These are phyloP conservation scores for Rhyzopertha dominica DNA, from an alignment of 1,140 invertebrate species.

Conservation along the genomic window DNA sequence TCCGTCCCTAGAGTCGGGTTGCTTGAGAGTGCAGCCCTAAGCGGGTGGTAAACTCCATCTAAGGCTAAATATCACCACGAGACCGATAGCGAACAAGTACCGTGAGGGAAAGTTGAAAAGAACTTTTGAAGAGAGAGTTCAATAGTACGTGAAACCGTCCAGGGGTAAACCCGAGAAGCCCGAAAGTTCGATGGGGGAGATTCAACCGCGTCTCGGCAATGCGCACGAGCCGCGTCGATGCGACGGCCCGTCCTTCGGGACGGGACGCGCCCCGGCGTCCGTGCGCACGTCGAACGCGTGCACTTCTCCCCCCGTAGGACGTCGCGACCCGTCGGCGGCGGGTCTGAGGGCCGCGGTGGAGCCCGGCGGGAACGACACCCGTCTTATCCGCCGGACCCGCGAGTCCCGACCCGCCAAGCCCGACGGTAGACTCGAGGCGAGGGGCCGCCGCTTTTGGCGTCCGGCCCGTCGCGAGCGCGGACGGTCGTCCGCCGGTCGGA, in stretches of 20 bases:
- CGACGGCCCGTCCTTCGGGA: constrained; percentile 27
- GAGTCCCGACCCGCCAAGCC: constrained; percentile 25
- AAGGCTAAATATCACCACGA: constrained; percentile 80
- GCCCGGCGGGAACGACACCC: constrained; percentile 27
- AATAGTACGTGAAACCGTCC: constrained; percentile 76
- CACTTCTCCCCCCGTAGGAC: constrained; percentile 51
- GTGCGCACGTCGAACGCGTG: constrained; percentile 45
- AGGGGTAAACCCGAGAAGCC: constrained; percentile 55
- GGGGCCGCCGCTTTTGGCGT: constrained; percentile 32
- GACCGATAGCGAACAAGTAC: constrained; percentile 88
- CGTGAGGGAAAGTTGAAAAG: constrained; percentile 84
- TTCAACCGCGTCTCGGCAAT: constrained; percentile 47
- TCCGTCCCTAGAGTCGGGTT: constrained; percentile 69
- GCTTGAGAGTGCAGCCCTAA: constrained; percentile 81
- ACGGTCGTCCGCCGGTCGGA: constrained; percentile 20
- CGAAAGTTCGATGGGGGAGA: constrained; percentile 53
- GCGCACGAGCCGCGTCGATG: constrained; percentile 28
- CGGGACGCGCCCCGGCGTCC: constrained; percentile 34
- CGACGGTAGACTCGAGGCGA: constrained; percentile 31
- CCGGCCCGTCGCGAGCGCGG: constrained; percentile 34
- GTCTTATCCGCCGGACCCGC: constrained; percentile 33
- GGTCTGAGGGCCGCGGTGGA: constrained; percentile 39
- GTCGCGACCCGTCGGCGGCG: constrained; percentile 48
- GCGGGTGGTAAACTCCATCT: constrained; percentile 78
- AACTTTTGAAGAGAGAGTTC: constrained; percentile 83